Percentiles rank a stretch among this genome's conserved stretches.
phyloP scores from a whole-genome alignment of 2,113 vertebrate genomes.

The Pseudorhombus dupliciocellatus region DNA sequence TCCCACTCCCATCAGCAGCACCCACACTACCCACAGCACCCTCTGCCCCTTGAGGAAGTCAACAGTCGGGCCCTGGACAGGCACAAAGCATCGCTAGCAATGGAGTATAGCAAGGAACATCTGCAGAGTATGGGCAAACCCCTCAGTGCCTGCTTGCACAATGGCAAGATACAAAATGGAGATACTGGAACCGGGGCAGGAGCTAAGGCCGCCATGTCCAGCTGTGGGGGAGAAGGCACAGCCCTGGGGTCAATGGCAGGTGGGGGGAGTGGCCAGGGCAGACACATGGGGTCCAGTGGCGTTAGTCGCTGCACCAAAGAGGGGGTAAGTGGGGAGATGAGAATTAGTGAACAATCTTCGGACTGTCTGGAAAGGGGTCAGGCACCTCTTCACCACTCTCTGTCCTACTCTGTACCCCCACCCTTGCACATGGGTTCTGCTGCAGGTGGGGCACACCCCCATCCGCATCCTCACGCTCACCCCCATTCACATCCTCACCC shows the following conservation, averaged over 20 bases:
- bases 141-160: slow-evolving; percentile 90
- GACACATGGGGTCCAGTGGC: slow-evolving; percentile 65
- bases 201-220: slow-evolving; percentile 82
- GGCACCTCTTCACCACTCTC: slow-evolving; percentile 88
- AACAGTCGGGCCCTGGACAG: slow-evolving; percentile 83
- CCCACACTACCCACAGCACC: slow-evolving; percentile 75
- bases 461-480: slow-evolving; percentile 84
- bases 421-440: slow-evolving; percentile 84
- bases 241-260: slow-evolving; percentile 77
- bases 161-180: slow-evolving; percentile 89
- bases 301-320: slow-evolving; percentile 84
- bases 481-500: slow-evolving; percentile 80
- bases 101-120: slow-evolving; percentile 89
- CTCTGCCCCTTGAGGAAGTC: slow-evolving; percentile 81
- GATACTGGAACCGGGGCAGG: slow-evolving; percentile 74
- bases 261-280: slow-evolving; percentile 75
- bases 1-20: slow-evolving; percentile 84
- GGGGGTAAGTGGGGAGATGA: slow-evolving; percentile 79
- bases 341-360: slow-evolving; percentile 87
- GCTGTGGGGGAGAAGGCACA: slow-evolving; percentile 84
- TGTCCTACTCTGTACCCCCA: slow-evolving; percentile 88
- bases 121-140: slow-evolving; percentile 83
- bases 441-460: slow-evolving; percentile 82
- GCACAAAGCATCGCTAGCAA: slow-evolving; percentile 84
- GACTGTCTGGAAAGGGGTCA: slow-evolving; percentile 92